Base-by-base conservation (phyloP, 2,113 vertebrate genomes). In the Hystrix brachyura region DNA sequence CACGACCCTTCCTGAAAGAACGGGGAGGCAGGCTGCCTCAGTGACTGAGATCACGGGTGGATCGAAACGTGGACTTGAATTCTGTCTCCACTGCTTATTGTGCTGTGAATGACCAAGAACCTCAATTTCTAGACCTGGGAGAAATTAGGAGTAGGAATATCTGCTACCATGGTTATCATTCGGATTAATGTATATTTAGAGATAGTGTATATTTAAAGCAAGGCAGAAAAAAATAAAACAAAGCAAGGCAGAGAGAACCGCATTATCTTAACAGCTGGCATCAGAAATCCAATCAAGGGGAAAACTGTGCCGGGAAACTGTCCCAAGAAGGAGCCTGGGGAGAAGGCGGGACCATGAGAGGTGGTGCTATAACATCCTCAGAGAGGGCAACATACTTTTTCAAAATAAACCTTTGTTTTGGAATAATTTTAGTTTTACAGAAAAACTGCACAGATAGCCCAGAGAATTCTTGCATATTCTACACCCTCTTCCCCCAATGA, bases 21-120 rank as follows among this genome's bases (percentile, higher is more conserved):
- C 64, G n/a, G 27, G 48, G 72, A 86, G 74, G 53, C 93, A 88
- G n/a, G 25, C 32, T 76, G 69, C 67, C 1, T 34, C 6, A 25
- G 71, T 59, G 27, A 15, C 51, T 84, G 83, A 46, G 51, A 89
- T 6, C 51, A 46, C 21, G 43, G 12, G 51, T 71, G 48, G 84
- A 67, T 90, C 21, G 91, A 76, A 94, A 62, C 62, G 51, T 91
- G 43, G 29, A 65, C 87, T 93, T 92, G 38, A 57, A 79, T 78
- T 94, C 51, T 80, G n/a, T 62, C 67, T 94, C 55, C 83, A 5
- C 71, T 57, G 23, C 59, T 65, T 74, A 46, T 53, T 82, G 12
- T 62, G 43, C 34, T 18, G 0, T n/a, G 65, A 25, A 79, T 21
- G 64, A 57, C 57, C 1, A 0, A 87, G 25, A 85, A 1, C 6